Conservation (phyloP, 2,797 vertebrate species). For the Sebastes flavidus region DNA sequence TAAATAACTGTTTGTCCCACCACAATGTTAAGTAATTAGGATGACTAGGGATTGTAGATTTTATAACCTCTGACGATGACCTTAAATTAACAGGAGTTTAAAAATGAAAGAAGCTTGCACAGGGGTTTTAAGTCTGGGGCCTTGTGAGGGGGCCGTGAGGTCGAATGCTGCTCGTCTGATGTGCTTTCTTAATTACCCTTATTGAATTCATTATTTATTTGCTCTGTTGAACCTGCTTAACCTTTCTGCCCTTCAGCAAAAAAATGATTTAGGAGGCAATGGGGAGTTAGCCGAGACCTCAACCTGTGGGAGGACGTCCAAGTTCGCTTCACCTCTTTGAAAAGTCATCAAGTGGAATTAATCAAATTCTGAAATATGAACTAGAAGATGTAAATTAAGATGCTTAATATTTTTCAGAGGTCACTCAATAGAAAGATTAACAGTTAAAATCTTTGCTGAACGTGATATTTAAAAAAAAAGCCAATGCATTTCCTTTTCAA, state of each 20-base stretch:
- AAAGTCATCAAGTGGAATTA: conserved; percentile 64
- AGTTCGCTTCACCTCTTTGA: conserved; percentile 58
- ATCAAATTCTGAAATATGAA: conserved; percentile 24
- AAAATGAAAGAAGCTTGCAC: conserved; percentile 32
- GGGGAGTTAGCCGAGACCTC: conserved; percentile 53
- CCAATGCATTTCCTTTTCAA: background rate
- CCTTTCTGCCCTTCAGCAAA: conserved; percentile 69
- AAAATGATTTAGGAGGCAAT: conserved; percentile 62
- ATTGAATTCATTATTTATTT: conserved; percentile 82
- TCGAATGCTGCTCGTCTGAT: conserved; percentile 59
- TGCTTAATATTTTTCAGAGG: background rate
- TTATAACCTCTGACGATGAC: background rate
- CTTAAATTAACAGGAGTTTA: conserved; percentile 3
- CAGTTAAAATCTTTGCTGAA: background rate
- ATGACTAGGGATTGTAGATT: background rate
- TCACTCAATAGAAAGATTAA: background rate
- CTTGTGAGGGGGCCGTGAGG: conserved; percentile 38
- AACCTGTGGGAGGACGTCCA: conserved; percentile 51
- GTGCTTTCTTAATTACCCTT: conserved; percentile 80
- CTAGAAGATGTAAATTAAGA: conserved; percentile 1
- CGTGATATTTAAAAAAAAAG: background rate
- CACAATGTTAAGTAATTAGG: background rate
- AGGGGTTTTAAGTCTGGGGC: conserved; percentile 28
- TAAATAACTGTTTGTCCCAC: background rate
- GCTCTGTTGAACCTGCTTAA: conserved; percentile 77